Evolutionary conservation across 2,797 vertebrate species (phyloP).

Genomic region (Knipowitschia caucasica): DNA sequence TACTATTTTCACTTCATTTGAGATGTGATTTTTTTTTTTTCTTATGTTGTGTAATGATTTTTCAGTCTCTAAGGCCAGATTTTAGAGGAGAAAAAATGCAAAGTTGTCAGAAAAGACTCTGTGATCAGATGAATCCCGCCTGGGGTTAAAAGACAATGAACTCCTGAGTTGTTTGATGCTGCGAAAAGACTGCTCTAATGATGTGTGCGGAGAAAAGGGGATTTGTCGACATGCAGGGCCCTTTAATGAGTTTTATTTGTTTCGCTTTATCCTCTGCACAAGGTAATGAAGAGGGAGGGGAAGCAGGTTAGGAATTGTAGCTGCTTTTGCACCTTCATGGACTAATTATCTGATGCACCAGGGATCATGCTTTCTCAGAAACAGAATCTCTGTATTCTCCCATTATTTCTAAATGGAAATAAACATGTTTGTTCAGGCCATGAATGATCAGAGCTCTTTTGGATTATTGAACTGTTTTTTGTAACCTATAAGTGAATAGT

Average conservation of each 20-base stretch:
- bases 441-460: too few species aligned
- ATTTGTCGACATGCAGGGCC: constrained; percentile 47
- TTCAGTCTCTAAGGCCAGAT: constrained; percentile 31
- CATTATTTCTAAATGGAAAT: constrained; percentile 29
- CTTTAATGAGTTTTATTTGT: constrained; percentile 73
- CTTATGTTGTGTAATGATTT: constrained; percentile 37
- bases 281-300: constrained; percentile 45
- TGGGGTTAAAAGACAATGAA: constrained; percentile 58
- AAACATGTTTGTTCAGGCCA: not conserved
- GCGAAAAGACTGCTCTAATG: constrained; percentile 58
- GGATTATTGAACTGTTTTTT: too few species aligned
- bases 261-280: constrained; percentile 60
- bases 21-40: too few species aligned
- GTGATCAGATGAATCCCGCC: constrained; percentile 55
- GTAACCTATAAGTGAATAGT: too few species aligned
- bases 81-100: constrained; percentile 38
- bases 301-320: constrained; percentile 35
- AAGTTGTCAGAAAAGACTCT: constrained; percentile 50
- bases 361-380: constrained; percentile 37
- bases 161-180: constrained; percentile 61
- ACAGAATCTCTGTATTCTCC: constrained; percentile 40
- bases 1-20: too few species aligned
- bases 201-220: constrained; percentile 49
- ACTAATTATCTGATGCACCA: constrained; percentile 59
- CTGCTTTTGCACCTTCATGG: constrained; percentile 45